Percentiles rank a stretch among this genome's conserved stretches.
These are phyloP conservation scores for Bemisia tabaci DNA, from an alignment of 1,140 invertebrate species.

Conservation along the genomic window DNA sequence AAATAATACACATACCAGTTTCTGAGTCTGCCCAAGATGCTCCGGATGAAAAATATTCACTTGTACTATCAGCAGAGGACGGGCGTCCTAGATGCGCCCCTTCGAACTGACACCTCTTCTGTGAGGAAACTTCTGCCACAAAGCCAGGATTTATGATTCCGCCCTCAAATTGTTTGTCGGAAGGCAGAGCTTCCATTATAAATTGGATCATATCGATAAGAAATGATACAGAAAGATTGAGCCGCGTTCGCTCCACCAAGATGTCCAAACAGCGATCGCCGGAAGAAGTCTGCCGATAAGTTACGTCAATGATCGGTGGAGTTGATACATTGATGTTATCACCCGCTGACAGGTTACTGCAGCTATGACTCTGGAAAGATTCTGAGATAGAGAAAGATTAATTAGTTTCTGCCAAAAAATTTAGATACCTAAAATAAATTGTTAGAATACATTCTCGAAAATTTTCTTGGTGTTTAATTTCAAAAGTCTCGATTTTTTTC, in stretches of 20 bases:
- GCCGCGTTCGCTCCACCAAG: slow-evolving; percentile 50
- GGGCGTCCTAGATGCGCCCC: slow-evolving; percentile 16
- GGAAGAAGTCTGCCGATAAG: slow-evolving; percentile 45
- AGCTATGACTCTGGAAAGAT: slow-evolving; percentile 52
- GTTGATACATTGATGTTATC: slow-evolving; percentile 44
- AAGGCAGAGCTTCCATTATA: slow-evolving; percentile 49
- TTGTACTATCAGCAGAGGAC: slow-evolving; percentile 39
- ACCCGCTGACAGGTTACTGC: slow-evolving; percentile 29
- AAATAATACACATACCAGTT: slow-evolving; percentile 18
- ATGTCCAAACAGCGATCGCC: slow-evolving; percentile 48
- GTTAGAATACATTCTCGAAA: too few species aligned
- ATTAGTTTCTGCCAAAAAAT: slow-evolving; percentile 1
- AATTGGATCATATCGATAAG: slow-evolving; percentile 49
- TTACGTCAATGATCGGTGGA: slow-evolving; percentile 49
- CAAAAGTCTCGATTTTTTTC: too few species aligned
- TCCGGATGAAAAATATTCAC: slow-evolving; percentile 41
- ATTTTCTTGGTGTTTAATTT: too few species aligned
- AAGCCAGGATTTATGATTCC: slow-evolving; percentile 55
- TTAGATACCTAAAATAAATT: too few species aligned
- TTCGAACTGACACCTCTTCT: slow-evolving; percentile 15
- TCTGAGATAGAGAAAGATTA: slow-evolving; percentile 28
- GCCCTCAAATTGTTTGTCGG: slow-evolving; percentile 37
- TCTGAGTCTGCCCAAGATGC: slow-evolving; percentile 24
- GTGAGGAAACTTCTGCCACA: slow-evolving; percentile 35
- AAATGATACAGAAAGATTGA: slow-evolving; percentile 61